Evolutionary conservation across 35 echinoderm and acorn worm species (phyloP).

Genomic region (Stichopus chloronotus): DNA sequence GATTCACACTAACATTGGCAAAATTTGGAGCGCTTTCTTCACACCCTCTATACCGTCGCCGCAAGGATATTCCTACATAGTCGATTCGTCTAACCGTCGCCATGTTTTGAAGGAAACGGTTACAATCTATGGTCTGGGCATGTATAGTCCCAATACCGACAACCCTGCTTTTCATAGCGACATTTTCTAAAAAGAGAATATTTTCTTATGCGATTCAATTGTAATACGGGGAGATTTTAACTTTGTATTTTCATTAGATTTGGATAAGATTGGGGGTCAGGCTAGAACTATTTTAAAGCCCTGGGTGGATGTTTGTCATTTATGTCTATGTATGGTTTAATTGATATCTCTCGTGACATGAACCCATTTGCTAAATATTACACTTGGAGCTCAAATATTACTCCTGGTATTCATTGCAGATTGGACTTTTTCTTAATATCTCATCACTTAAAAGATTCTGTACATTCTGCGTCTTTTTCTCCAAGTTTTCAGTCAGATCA

Average conservation of each 20-base stretch:
- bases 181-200: neutral
- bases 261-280: neutral
- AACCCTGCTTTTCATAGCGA: neutral
- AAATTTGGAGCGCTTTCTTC: too few relatives aligned
- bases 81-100: too few relatives aligned
- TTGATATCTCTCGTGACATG: neutral
- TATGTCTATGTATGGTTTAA: neutral
- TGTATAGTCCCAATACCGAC: neutral
- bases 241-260: neutral
- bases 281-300: constrained; percentile 2
- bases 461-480: neutral
- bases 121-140: neutral
- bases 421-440: neutral
- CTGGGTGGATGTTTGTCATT: neutral
- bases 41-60: too few relatives aligned
- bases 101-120: too few relatives aligned
- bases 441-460: neutral
- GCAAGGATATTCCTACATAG: too few relatives aligned
- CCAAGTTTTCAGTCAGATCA: neutral
- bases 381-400: constrained; percentile 3
- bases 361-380: neutral
- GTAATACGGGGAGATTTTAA: neutral
- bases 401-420: neutral
- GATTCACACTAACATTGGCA: too few relatives aligned
- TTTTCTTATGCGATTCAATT: neutral